Percentiles rank a stretch among this genome's conserved stretches.
Conservation (phyloP, 2,797 vertebrate species). For the Anguilla marmorata region DNA sequence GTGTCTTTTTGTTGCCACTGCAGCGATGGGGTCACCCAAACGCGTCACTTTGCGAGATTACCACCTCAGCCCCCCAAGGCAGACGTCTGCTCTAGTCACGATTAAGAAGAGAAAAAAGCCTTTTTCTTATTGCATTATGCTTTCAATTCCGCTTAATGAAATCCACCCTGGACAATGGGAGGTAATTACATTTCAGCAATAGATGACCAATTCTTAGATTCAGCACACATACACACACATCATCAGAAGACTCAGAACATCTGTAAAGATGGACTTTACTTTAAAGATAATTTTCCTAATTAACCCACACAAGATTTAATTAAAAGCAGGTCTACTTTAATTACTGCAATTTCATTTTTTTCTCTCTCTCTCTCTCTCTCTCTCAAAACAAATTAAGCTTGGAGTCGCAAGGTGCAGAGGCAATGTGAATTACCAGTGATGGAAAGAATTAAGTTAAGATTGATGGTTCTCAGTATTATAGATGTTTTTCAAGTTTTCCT, state of each 20-base stretch:
- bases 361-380: background rate
- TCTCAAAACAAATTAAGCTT: conserved; percentile 45
- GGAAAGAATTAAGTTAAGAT: conserved; percentile 52
- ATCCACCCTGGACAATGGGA: conserved; percentile 62
- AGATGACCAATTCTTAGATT: conserved; percentile 50
- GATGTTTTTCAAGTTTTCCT: conserved; percentile 3
- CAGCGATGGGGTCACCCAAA: conserved; percentile 27
- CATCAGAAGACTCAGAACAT: conserved; percentile 51
- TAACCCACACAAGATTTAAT: conserved; percentile 73
- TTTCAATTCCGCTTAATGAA: conserved; percentile 62
- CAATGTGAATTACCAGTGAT: conserved; percentile 45
- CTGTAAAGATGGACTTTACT: conserved; percentile 65
- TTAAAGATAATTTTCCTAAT: conserved; percentile 69
- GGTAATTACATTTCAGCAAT: conserved; percentile 64
- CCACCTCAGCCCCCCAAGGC: conserved; percentile 33
- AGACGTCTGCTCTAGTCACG: conserved; percentile 37
- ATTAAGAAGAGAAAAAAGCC: conserved; percentile 45
- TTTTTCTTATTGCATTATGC: conserved; percentile 58
- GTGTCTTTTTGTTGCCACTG: conserved; percentile 18
- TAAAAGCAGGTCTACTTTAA: conserved; percentile 64
- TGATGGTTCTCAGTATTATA: conserved; percentile 51
- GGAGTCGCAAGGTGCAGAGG: conserved; percentile 39
- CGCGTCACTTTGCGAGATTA: conserved; percentile 44
- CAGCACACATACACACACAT: conserved; percentile 23
- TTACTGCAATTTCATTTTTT: conserved; percentile 54